Evolutionary conservation across 2,888 invertebrate genomes (phyloP).

Genomic region (Tiliacea citrago): DNA sequence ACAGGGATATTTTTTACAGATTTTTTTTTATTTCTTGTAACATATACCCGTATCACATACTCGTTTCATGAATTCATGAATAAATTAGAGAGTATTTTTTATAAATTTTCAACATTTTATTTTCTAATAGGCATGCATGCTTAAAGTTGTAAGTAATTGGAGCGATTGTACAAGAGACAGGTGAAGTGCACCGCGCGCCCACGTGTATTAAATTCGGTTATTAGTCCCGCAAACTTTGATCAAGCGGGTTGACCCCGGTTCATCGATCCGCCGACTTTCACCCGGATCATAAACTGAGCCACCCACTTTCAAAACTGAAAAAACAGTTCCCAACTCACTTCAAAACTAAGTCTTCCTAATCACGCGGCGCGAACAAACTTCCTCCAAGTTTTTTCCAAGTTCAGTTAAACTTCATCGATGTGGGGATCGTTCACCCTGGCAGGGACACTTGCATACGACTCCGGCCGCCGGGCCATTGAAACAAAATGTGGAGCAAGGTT

Average conservation of each 20-base stretch:
- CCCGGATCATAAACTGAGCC: conserved; percentile 90
- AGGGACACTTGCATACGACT: conserved; percentile 90
- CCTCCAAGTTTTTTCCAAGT: conserved; percentile 89
- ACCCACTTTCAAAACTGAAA: conserved; percentile 90
- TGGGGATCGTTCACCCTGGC: conserved; percentile 89
- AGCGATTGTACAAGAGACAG: conserved; percentile 44
- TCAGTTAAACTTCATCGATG: conserved; percentile 89
- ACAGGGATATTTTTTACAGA: no score
- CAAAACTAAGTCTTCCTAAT: conserved; percentile 91
- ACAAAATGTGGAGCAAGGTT: conserved; percentile 90
- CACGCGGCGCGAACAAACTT: conserved; percentile 89
- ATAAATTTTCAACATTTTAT: not conserved
- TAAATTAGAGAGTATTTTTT: not conserved
- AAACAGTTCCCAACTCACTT: conserved; percentile 89
- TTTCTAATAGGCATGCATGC: not conserved
- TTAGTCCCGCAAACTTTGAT: conserved; percentile 89
- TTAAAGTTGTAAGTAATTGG: conserved; percentile 12
- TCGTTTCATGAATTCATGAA: not conserved
- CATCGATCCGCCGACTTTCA: conserved; percentile 90
- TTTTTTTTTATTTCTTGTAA: not conserved
- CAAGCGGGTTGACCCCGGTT: conserved; percentile 87
- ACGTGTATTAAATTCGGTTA: conserved; percentile 88
- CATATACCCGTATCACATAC: no score
- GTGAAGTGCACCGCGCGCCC: conserved; percentile 80
- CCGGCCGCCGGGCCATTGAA: conserved; percentile 83